Base-by-base conservation (phyloP, 1,140 invertebrate genomes). In the Drosophila navojoa region DNA sequence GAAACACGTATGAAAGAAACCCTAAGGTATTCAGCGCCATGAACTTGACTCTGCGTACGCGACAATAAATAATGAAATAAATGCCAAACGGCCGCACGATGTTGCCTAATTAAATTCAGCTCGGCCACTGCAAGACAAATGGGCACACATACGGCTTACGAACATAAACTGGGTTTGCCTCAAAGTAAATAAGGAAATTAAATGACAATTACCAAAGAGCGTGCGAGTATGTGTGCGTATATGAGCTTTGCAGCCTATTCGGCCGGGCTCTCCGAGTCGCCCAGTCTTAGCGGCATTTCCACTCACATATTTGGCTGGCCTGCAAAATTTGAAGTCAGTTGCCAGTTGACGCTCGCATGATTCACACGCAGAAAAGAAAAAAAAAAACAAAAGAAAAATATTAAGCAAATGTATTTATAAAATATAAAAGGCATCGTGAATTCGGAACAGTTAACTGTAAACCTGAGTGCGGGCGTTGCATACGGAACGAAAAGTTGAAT, bases 371-470 rank as follows among this genome's bases (percentile, higher is more conserved):
- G 42, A 35, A 47, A 49, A 32, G 5, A 7, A 32, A 3, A 16
- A 5, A 49, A 35, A 47, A 49, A 32, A 3, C 1, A 32, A 3
- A 16, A 5, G 2, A 3, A 16, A 15, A 45, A 16, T 16, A 5
- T 5, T 45, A 60, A 29, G 27, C 27, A 29, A 6, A 29, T 5
- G 4, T 29, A 29, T 29, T 29, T 29, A 68, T 29, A 49, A 60
- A 52, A 40, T 61, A 47, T 45, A 25, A 40, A 44, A 29, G 55
- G 70, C 64, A 67, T 67, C 82, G 76, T 78, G 82, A 76, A 87
- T 77, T 86, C 61, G 64, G 79, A 69, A 68, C 79, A 81, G n/a
- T 13, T 71, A 86, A 87, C 76, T 45, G 76, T 76, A 71, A 42
- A 74, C 25, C 50, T 11, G 35, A 76, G 64, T 55, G 50, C 53